phyloP scores from a whole-genome alignment of 2,113 vertebrate genomes.

The Sialia sialis region DNA sequence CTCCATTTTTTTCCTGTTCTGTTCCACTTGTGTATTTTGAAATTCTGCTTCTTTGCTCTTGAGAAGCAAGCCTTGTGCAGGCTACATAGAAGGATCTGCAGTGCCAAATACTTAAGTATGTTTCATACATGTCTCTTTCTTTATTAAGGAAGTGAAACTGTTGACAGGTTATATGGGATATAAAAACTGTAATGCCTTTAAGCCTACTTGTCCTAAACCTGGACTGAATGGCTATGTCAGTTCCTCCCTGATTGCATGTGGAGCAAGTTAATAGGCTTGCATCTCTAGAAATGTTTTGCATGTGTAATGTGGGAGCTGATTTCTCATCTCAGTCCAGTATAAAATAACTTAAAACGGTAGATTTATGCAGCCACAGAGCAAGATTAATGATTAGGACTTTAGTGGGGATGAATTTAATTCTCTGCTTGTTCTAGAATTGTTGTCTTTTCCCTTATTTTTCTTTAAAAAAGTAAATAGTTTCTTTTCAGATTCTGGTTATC shows the following conservation, averaged over 20 bases:
- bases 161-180: not conserved
- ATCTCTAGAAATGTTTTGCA: not conserved
- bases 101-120: not conserved
- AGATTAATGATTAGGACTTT: not conserved
- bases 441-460: not conserved
- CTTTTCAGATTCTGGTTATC: not conserved
- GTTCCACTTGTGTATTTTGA: not conserved
- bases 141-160: not conserved
- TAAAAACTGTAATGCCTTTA: not conserved
- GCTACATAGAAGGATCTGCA: not conserved
- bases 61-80: not conserved
- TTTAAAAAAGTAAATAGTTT: not conserved
- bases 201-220: not conserved
- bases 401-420: not conserved
- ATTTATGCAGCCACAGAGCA: not conserved
- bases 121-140: not conserved
- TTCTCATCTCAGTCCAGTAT: not conserved
- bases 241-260: not conserved
- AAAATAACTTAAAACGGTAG: not conserved
- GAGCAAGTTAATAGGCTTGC: not conserved
- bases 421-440: not conserved
- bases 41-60: not conserved
- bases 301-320: rapidly evolving
- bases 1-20: not conserved
- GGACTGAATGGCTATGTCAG: not conserved